Evolutionary conservation across 2,113 vertebrate genomes (phyloP).

Genomic region (Ovis canadensis): DNA sequence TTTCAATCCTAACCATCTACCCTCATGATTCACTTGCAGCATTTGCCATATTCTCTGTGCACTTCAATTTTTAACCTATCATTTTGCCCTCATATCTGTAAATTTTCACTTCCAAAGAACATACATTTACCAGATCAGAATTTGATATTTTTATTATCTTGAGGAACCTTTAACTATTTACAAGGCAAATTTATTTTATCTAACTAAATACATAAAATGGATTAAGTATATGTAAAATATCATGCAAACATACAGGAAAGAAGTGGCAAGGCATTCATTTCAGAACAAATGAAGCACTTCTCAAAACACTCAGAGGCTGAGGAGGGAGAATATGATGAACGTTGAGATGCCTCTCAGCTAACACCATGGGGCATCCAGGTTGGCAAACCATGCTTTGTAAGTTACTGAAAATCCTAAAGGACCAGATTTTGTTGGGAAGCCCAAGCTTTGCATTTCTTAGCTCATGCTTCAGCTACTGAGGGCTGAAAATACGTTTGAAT

Average conservation of each 20-base stretch:
- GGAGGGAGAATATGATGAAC: neutral
- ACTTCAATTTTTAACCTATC: neutral
- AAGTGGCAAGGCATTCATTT: neutral
- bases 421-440: neutral
- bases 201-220: neutral
- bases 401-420: neutral
- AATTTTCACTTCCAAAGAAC: neutral
- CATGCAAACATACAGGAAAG: neutral
- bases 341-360: neutral
- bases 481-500: neutral
- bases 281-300: conserved; percentile 1
- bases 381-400: neutral
- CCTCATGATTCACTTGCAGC: neutral
- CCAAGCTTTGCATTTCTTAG: neutral
- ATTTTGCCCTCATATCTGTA: neutral
- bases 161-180: neutral
- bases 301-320: neutral
- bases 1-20: neutral
- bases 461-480: neutral
- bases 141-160: neutral
- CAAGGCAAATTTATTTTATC: conserved; percentile 11
- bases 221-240: neutral
- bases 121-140: neutral
- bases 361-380: neutral
- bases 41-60: neutral